Evolutionary conservation across 2,797 vertebrate genomes (phyloP).

Genomic region (Scomberomorus guttatus): DNA sequence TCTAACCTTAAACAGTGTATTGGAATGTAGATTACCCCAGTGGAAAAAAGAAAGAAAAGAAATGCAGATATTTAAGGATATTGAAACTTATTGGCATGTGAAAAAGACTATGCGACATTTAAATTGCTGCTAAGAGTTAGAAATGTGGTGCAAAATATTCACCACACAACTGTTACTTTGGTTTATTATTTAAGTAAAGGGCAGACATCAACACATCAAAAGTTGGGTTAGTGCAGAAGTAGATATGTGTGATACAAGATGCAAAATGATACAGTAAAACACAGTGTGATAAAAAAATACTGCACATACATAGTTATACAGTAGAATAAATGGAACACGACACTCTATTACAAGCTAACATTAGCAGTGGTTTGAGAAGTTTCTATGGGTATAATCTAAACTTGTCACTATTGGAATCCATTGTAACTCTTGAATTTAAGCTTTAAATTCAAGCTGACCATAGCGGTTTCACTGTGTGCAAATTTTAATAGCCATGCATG

Average conservation of each 20-base stretch:
- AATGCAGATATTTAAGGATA: no score
- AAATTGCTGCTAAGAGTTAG: not conserved
- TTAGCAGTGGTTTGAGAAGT: not conserved
- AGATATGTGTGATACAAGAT: not conserved
- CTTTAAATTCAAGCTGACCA: not conserved
- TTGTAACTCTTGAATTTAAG: no score
- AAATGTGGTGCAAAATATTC: not conserved
- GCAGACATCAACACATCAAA: no score
- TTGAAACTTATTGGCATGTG: constrained; percentile 1
- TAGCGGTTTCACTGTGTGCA: not conserved
- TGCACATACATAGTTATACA: not conserved
- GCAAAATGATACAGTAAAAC: not conserved
- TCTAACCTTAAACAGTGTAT: not conserved
- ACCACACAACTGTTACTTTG: not conserved
- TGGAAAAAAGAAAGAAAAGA: no score
- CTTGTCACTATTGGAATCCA: no score
- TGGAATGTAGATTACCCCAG: no score
- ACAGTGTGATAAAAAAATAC: no score
- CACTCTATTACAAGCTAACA: not conserved
- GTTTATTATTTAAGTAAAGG: not conserved
- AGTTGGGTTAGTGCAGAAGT: no score
- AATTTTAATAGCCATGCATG: no score
- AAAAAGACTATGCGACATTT: not conserved
- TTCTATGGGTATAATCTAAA: not conserved
- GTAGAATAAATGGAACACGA: not conserved